These are phyloP conservation scores for Hydrocynus forskahlii DNA, from an alignment of 2,797 vertebrate genomes.

Conservation along the genomic window DNA sequence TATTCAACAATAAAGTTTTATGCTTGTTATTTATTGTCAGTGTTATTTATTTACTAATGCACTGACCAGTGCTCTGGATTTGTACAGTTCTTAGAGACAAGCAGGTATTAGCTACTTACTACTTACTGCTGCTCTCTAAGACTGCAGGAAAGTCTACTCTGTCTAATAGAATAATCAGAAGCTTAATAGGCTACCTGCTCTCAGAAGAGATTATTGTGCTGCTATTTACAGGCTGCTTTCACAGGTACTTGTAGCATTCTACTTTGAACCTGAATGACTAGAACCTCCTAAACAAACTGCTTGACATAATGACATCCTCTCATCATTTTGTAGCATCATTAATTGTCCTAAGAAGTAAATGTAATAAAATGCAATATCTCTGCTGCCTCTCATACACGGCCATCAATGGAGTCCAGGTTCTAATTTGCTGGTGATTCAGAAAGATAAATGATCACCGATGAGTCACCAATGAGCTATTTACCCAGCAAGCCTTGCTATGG, in stretches of 20 bases:
- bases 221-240: slow-evolving; percentile 30
- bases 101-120: slow-evolving; percentile 72
- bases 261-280: slow-evolving; percentile 21
- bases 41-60: not conserved
- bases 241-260: slow-evolving; percentile 13
- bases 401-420: slow-evolving; percentile 12
- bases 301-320: slow-evolving; percentile 69
- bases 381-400: not conserved
- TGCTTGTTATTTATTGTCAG: not conserved
- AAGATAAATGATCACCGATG: slow-evolving; percentile 23
- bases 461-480: slow-evolving; percentile 22
- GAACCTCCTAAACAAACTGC: slow-evolving; percentile 6
- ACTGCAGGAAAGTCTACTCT: slow-evolving; percentile 52
- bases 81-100: slow-evolving; percentile 64
- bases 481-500: not conserved
- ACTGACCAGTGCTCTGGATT: slow-evolving; percentile 42
- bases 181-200: slow-evolving; percentile 55
- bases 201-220: slow-evolving; percentile 48
- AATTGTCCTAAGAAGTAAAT: not conserved
- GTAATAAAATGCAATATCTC: not conserved
- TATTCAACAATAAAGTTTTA: not conserved
- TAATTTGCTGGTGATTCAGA: slow-evolving; percentile 33
- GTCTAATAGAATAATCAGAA: slow-evolving; percentile 44
- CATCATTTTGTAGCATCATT: slow-evolving; percentile 54
- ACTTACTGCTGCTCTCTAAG: slow-evolving; percentile 61